Evolutionary conservation across 2,113 vertebrate genomes (phyloP), one percentile per base, ranked within the genome.

Genomic region (Ceratotherium simum): DNA sequence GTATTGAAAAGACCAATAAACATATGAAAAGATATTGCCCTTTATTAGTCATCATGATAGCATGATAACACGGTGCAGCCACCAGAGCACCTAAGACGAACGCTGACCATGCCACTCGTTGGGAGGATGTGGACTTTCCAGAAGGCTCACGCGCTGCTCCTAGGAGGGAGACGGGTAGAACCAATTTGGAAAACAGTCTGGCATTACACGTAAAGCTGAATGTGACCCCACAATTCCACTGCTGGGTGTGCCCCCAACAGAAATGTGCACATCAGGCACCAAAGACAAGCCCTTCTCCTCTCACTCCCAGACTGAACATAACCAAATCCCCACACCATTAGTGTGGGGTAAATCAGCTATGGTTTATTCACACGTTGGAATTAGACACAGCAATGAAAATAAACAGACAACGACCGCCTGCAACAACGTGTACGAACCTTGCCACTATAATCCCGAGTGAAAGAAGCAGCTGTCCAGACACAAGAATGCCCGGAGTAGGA

Each of bases 91-190:
- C n/a, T 51, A 78, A 0, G 62, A 60, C 5, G 42, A 51, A 48
- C 73, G 20, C 17, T 25, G 76, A 27, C 82, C 67, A 17, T 1
- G 2, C 13, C 17, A 58, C 1, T 17, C 3, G 31, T 8, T 2
- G 79, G 36, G 65, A 90, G 51, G 70, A n/a, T 3, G 2, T 14
- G 8, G 23, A 31, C 4, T 4, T 9, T 0, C 36, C 25, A 21
- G 1, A 51, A 39, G 0, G 2, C 13, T 58, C 36, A 0, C 0
- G 11, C 14, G 3, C 64, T 11, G 81, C 33, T 10, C 21, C 14
- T 1, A 14, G 1, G 42, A 17, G 20, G 39, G 16, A 9, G 17
- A n/a, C 0, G 5, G 46, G 56, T 13, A 2, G 10, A 0, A 29
- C 67, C 46, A 1, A 56, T 36, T 12, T 36, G 54, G 88, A 62